Conservation (phyloP, 2,797 vertebrate genomes). For the Dallia pectoralis region DNA sequence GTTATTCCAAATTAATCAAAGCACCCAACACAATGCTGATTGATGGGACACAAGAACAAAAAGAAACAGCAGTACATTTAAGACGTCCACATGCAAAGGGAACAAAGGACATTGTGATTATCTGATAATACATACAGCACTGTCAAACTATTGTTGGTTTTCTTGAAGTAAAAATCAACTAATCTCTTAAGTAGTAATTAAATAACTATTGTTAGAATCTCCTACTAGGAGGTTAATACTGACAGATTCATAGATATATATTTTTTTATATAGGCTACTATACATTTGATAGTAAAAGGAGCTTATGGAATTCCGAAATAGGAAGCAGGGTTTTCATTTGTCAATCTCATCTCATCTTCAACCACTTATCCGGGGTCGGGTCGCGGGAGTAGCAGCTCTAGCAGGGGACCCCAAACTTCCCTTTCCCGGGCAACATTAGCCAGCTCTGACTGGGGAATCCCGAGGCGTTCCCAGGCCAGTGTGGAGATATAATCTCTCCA, state of each 20-base stretch:
- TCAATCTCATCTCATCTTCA: too few species aligned
- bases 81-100: slow-evolving; percentile 43
- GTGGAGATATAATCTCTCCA: too few species aligned
- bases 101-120: neutral
- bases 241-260: slow-evolving; percentile 10
- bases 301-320: neutral
- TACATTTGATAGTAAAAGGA: slow-evolving; percentile 25
- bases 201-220: slow-evolving; percentile 26
- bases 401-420: too few species aligned
- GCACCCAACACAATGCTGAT: slow-evolving; percentile 22
- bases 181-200: slow-evolving; percentile 14
- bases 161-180: slow-evolving; percentile 27
- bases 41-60: neutral
- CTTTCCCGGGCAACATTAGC: too few species aligned
- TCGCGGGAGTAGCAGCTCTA: too few species aligned
- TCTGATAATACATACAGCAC: slow-evolving; percentile 5
- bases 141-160: slow-evolving; percentile 1
- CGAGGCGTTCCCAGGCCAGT: too few species aligned
- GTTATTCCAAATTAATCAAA: neutral
- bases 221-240: slow-evolving; percentile 25
- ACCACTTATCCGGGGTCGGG: too few species aligned
- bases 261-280: neutral
- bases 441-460: too few species aligned
- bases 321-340: neutral
- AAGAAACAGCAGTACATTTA: slow-evolving; percentile 22